A percentile compares a stretch with the other conserved stretches of the same genome.
Conservation (phyloP, 2,888 invertebrate genomes). For the Autographa pulchrina region DNA sequence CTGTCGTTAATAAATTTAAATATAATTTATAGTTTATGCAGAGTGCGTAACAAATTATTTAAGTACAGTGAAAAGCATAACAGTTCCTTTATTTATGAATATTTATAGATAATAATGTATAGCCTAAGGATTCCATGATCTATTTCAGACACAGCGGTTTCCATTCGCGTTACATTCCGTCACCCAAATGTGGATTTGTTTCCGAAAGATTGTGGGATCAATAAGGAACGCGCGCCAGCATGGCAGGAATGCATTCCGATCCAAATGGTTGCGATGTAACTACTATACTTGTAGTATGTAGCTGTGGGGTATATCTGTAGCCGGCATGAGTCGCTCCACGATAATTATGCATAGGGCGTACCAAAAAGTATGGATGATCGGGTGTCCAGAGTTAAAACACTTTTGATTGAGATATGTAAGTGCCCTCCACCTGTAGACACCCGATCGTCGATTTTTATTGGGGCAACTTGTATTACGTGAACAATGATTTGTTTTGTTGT, state of each 20-base stretch:
- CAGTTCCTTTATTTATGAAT: no score
- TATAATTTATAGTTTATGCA: not conserved
- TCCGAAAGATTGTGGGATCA: conserved; percentile 18
- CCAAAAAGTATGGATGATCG: no score
- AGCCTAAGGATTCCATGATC: not conserved
- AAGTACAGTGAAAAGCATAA: no score
- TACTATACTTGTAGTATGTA: conserved; percentile 10
- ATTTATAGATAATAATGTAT: no score
- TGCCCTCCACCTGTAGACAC: no score
- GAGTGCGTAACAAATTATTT: not conserved
- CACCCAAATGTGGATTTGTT: conserved; percentile 13
- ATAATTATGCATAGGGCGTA: no score
- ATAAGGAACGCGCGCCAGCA: conserved; percentile 30
- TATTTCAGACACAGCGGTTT: not conserved
- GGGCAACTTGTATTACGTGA: no score
- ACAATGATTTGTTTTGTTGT: no score
- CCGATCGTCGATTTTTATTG: no score
- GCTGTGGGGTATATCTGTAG: conserved; percentile 27
- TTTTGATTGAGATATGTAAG: no score
- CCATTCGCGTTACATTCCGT: not conserved
- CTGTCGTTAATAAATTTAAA: not conserved
- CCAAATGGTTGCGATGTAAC: conserved; percentile 47
- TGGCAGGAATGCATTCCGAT: conserved; percentile 38
- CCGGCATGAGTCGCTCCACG: not conserved
- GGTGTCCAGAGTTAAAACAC: no score